Evolutionary conservation across 2,888 invertebrate genomes (phyloP).

Genomic region (Trachelus iudaicus): DNA sequence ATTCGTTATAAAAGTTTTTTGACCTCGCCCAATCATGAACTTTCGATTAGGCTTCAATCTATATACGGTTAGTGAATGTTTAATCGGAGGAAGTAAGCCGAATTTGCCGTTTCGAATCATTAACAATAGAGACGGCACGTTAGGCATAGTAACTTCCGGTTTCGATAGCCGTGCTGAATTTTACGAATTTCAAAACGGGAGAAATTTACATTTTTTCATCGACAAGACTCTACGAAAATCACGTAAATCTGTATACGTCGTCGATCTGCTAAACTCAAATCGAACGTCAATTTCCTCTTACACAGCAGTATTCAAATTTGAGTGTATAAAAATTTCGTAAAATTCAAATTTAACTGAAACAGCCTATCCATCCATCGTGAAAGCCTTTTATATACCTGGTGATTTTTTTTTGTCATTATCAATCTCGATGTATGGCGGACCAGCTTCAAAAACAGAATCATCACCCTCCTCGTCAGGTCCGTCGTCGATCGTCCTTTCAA

Average conservation of each 20-base stretch:
- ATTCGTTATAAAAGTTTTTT: neutral
- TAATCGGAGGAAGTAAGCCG: neutral
- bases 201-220: neutral
- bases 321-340: neutral
- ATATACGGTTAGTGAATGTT: neutral
- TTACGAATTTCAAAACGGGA: neutral
- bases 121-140: neutral
- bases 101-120: neutral
- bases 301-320: no score
- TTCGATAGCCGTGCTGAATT: neutral
- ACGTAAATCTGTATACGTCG: no score
- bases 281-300: neutral
- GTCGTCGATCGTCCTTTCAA: constrained; percentile 54
- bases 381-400: constrained; percentile 12
- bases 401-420: constrained; percentile 23
- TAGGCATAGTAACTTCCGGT: neutral
- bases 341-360: neutral
- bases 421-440: constrained; percentile 6
- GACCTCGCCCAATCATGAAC: neutral
- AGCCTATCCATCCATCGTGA: neutral
- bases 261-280: neutral
- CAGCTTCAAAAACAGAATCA: constrained; percentile 59
- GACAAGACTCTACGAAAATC: neutral
- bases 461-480: constrained; percentile 60
- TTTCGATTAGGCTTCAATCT: neutral